These are phyloP conservation scores for Leptinotarsa texana DNA, from an alignment of 1,140 invertebrate species.

Conservation along the genomic window DNA sequence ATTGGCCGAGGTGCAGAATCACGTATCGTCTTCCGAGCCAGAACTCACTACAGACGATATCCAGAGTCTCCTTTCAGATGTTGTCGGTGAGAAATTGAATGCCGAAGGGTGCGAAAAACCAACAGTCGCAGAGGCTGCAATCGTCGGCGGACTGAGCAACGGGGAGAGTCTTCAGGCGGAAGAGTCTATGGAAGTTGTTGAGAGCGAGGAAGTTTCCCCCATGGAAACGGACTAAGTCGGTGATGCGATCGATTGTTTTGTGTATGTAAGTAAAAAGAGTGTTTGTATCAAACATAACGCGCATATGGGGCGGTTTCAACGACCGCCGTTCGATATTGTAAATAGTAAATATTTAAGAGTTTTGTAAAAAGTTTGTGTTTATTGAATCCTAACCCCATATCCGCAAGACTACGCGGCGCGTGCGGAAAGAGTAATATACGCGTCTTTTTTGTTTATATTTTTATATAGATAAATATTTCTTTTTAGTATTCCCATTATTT, in stretches of 20 bases:
- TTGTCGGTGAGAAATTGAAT: conserved; percentile 20
- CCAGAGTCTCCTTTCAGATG: conserved; percentile 17
- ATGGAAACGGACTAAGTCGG: conserved; percentile 32
- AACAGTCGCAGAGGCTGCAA: not conserved
- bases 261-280: conserved; percentile 32
- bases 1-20: not conserved
- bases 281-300: conserved; percentile 32
- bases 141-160: conserved; percentile 8
- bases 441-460: conserved; percentile 22
- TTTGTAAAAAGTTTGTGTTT: conserved; percentile 25
- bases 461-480: conserved; percentile 10
- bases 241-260: not conserved
- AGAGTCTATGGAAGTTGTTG: not conserved
- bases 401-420: too few relatives aligned
- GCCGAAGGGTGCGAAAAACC: not conserved
- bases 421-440: too few relatives aligned
- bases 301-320: not conserved
- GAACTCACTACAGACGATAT: conserved; percentile 19
- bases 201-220: conserved; percentile 2
- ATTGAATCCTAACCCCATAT: not conserved
- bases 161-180: not conserved
- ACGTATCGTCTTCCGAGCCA: not conserved
- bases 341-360: conserved; percentile 22
- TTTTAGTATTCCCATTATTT: not conserved
- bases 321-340: conserved; percentile 4